Percentiles rank a stretch among this genome's conserved stretches.
Conservation (phyloP, 2,113 vertebrate species). For the Lynx canadensis region DNA sequence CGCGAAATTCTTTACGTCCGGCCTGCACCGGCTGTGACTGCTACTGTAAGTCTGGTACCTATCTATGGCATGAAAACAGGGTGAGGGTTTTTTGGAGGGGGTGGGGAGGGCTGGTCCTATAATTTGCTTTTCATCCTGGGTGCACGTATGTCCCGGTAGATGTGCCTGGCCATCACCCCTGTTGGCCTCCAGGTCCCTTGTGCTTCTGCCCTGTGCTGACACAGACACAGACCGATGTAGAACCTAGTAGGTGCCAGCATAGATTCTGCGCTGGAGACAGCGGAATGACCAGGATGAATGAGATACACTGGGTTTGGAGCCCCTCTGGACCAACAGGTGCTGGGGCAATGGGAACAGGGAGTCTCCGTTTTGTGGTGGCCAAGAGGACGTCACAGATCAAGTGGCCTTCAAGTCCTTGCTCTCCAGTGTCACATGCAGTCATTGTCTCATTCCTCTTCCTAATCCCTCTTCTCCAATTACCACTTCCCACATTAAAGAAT, state of each 20-base stretch:
- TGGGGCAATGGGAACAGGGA: neutral
- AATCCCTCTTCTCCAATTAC: conserved; percentile 40
- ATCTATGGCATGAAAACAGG: neutral
- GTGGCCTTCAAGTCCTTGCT: neutral
- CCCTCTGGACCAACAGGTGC: neutral
- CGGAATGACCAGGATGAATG: neutral
- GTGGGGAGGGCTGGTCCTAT: neutral
- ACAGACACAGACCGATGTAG: neutral
- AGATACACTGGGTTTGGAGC: neutral
- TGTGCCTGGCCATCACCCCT: neutral
- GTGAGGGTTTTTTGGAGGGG: neutral
- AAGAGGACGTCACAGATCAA: neutral
- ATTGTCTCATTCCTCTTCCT: neutral
- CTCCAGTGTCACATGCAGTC: neutral
- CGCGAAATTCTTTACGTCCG: neutral
- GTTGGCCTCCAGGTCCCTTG: neutral
- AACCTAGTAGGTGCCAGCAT: neutral
- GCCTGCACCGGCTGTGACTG: neutral
- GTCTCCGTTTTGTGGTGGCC: neutral
- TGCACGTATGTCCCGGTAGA: too few relatives aligned
- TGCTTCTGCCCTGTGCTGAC: neutral
- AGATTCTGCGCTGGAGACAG: neutral
- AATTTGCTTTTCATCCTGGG: neutral
- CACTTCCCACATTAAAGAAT: conserved; percentile 26
- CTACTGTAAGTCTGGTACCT: neutral